Conservation (phyloP, 2,797 vertebrate genomes). For the Chaenodraco wilsoni region DNA sequence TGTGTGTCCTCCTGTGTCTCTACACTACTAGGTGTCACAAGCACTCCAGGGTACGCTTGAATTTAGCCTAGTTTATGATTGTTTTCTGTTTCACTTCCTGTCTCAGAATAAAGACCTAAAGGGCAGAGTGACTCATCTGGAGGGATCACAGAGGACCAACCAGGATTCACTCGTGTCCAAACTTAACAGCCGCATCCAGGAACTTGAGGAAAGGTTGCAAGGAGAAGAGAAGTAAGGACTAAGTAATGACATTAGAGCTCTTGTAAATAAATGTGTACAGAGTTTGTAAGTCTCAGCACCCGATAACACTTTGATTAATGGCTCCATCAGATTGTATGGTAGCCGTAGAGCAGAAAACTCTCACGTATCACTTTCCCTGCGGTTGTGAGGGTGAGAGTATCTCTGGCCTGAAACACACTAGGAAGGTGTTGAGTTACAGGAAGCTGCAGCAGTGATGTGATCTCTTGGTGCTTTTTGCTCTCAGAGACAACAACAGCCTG, state of each 20-base stretch:
- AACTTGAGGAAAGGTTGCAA: constrained; percentile 92
- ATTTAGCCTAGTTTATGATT: constrained; percentile 3
- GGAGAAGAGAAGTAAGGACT: constrained; percentile 88
- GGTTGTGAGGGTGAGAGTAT: constrained; percentile 44
- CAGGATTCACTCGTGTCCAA: constrained; percentile 92
- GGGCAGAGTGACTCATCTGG: constrained; percentile 90
- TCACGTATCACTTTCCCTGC: constrained; percentile 49
- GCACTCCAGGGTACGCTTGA: not conserved
- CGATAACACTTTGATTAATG: constrained; percentile 1
- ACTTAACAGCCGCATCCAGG: constrained; percentile 90
- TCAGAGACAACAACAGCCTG: constrained; percentile 91
- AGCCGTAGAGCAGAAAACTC: constrained; percentile 11
- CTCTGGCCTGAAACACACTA: constrained; percentile 20
- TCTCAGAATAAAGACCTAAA: constrained; percentile 94
- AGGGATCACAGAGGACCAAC: constrained; percentile 89
- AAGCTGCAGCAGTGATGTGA: constrained; percentile 44
- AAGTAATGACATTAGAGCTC: not conserved
- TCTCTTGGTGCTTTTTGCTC: constrained; percentile 39
- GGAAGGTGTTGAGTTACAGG: constrained; percentile 59
- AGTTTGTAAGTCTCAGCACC: not conserved
- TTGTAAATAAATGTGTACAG: not conserved
- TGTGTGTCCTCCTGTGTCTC: not conserved
- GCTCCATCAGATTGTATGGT: constrained; percentile 17
- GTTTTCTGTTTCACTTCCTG: constrained; percentile 19
- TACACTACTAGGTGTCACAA: not conserved